Conservation (phyloP, 2,888 invertebrate genomes). For the Anoplius nigerrimus region DNA sequence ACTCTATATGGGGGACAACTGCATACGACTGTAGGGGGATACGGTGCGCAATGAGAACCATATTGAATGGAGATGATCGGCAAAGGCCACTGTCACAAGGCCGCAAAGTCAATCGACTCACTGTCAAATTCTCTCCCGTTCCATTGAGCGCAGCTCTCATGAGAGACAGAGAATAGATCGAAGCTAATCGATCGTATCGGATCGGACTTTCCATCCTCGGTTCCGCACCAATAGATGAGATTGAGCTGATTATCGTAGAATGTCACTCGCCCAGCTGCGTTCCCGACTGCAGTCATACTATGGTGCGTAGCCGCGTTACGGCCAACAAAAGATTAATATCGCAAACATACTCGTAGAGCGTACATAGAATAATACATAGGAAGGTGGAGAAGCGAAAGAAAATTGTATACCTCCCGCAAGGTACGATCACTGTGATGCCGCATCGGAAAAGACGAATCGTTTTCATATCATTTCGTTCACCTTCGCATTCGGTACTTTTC, state of each 20-base stretch:
- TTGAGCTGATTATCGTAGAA: slow-evolving; percentile 79
- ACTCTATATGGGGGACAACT: no score
- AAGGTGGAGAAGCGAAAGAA: not conserved
- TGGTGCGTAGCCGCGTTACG: slow-evolving; percentile 19
- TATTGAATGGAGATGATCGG: not conserved
- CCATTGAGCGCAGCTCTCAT: no score
- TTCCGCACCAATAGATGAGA: slow-evolving; percentile 78
- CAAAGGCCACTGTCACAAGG: no score
- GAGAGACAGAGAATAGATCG: slow-evolving; percentile 63
- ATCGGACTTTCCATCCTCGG: slow-evolving; percentile 73
- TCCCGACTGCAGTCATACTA: slow-evolving; percentile 79
- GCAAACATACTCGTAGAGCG: no score
- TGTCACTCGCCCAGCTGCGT: slow-evolving; percentile 77
- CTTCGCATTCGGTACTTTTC: no score
- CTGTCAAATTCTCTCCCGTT: no score
- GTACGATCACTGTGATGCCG: slow-evolving; percentile 53
- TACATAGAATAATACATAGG: not conserved
- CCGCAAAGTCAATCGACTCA: no score
- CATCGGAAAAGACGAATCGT: slow-evolving; percentile 51
- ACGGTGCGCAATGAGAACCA: no score
- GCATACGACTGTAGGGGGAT: no score
- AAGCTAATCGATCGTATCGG: slow-evolving; percentile 77
- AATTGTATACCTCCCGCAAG: slow-evolving; percentile 49
- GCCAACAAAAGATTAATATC: not conserved
- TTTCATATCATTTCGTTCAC: slow-evolving; percentile 52